Base-by-base conservation (phyloP, 2,113 vertebrate genomes). In the Riparia riparia region DNA sequence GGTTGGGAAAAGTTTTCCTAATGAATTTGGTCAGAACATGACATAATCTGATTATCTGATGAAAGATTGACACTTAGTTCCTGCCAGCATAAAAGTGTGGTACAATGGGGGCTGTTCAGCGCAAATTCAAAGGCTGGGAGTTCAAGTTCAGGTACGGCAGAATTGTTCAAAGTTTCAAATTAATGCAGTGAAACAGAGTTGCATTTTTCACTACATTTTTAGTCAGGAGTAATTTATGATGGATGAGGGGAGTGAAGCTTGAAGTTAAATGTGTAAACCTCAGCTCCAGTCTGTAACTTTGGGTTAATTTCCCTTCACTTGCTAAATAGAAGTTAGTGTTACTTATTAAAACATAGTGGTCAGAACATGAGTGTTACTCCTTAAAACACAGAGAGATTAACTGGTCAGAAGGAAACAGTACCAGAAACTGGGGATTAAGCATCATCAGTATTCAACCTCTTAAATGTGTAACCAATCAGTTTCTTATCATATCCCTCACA, bases 21-120 rank as follows among this genome's bases (percentile, higher is more conserved):
- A 93, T 97, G 93, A 96, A 96, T 94, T 96, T 95, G 95, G 90
- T 91, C 87, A 88, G 94, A 97, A 95, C 90, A 82, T 76, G 63
- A 80, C 91, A 78, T 76, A 92, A 95, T 95, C 87, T 87, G 69
- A 97, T 91, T 50, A 86, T 64, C 47, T 92, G 95, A 64, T 25
- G 82, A 94, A 71, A 94, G 96, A 95, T 61, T 90, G 93, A 82
- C 97, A 69, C 86, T 94, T 80, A 69, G 90, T 93, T 95, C 91
- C 95, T 97, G 96, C 78, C 85, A 94, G 94, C 74, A 57, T 82
- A 79, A 71, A 82, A 72, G 61, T 6, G 0, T 0, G 17, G 70
- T 85, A 96, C 96, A 97, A 95, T 91, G 95, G 94, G 79, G 96
- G 86, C 96, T 96, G 92, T 96, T 98, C 58, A 82, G 72, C 68